A percentile compares a stretch with the other conserved stretches of the same genome.
These are phyloP conservation scores for Cryptomyrus ogoouensis DNA, from an alignment of 2,113 vertebrate species.

Conservation along the genomic window DNA sequence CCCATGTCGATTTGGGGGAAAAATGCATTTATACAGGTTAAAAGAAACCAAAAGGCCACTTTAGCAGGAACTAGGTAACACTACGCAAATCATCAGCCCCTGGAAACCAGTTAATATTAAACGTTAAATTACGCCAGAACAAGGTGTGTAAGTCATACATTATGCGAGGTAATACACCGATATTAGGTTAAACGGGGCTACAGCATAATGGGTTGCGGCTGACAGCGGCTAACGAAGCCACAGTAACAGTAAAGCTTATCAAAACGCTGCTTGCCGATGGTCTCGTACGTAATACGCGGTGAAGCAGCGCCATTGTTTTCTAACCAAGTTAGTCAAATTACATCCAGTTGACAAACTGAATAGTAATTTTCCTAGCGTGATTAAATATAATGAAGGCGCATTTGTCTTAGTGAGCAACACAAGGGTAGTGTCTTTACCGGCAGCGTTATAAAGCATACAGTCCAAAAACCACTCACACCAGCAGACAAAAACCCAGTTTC, in stretches of 20 bases:
- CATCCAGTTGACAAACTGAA: conserved; percentile 4
- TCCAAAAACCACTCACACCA: neutral
- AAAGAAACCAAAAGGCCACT: neutral
- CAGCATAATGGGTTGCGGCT: conserved; percentile 18
- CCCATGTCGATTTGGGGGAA: neutral
- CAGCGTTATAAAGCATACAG: neutral
- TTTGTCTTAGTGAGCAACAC: neutral
- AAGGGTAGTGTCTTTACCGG: neutral
- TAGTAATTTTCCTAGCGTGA: neutral
- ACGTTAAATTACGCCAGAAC: neutral
- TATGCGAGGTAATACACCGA: neutral
- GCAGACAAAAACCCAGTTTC: neutral
- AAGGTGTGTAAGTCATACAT: neutral
- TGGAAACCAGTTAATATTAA: neutral
- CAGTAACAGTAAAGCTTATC: conserved; percentile 8
- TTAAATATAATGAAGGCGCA: neutral
- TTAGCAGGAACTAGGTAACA: neutral
- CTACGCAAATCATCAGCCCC: neutral
- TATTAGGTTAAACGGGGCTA: neutral
- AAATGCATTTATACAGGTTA: neutral
- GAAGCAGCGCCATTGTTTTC: neutral
- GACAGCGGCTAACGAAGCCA: conserved; percentile 5
- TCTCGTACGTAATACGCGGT: neutral
- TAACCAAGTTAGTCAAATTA: neutral
- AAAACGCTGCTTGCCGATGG: neutral